Evolutionary conservation across 2,113 vertebrate species (phyloP), one percentile per base, ranked within the genome.

Genomic region (Okapia johnstoni): DNA sequence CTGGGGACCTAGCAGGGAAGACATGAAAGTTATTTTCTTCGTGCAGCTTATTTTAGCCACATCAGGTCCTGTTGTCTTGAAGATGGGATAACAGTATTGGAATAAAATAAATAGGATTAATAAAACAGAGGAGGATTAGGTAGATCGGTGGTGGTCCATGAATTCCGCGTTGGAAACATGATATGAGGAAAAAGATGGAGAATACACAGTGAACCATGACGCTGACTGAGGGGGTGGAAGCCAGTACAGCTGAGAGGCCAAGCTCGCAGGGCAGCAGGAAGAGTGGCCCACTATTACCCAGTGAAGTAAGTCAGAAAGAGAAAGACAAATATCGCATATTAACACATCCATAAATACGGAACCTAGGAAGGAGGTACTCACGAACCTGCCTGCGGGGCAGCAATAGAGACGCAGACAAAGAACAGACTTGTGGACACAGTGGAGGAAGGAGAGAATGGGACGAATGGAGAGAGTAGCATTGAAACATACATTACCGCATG

Each of bases 71-170:
- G 19, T 3, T 85, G 2, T 15, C 40, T 7, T n/a, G 50, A 21
- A 57, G 48, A 40, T 0, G 7, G 28, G 16, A 46, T 17, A 17
- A 43, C 0, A 1, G 40, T 3, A 40, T 21, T 6, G 4, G 14
- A 15, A 87, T 13, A 13, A 33, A 60, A 5, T 1, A 13, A 66
- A 16, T 5, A 79, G 43, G n/a, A 3, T 33, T 6, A 19, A 16
- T 16, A 3, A 10, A 17, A 17, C 28, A 85, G n/a, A 85, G n/a
- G 43, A 33, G 10, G 4, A 21, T 4, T 50, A 8, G 48, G 60
- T 7, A 26, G 76, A 15, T 43, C 26, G 30, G 33, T 8, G 23
- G 26, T 7, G 1, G 36, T 19, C 48, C 21, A 9, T 21, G 36
- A 94, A 79, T 33, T 40, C 30, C 17, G 43, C 15, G 0, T 7